Percentiles rank a stretch among this genome's conserved stretches.
phyloP scores from a whole-genome alignment of 2,113 vertebrate species.

The Polyodon spathula region DNA sequence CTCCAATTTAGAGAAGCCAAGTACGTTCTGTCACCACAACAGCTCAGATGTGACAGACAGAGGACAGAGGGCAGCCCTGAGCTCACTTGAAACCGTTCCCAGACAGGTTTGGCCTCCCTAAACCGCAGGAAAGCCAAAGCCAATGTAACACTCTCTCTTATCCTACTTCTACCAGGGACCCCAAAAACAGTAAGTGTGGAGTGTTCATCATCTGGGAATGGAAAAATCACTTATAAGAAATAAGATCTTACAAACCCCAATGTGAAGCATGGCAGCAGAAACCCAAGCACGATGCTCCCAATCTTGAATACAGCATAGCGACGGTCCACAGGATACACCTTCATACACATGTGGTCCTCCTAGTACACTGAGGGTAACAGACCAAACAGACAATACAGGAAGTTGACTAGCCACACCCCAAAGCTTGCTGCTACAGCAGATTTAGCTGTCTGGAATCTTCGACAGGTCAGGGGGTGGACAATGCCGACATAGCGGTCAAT shows the following conservation, averaged over 20 bases:
- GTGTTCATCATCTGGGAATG: too few relatives aligned
- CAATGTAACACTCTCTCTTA: neutral
- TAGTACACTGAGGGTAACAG: constrained; percentile 43
- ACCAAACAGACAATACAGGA: neutral
- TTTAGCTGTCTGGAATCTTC: constrained; percentile 36
- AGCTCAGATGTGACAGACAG: too few relatives aligned
- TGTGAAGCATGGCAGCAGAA: constrained; percentile 53
- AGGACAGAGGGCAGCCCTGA: too few relatives aligned
- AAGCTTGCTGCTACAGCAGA: constrained; percentile 7
- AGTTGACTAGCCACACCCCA: constrained; percentile 31
- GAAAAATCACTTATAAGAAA: neutral
- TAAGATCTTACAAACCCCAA: constrained; percentile 45
- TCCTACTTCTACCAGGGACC: neutral
- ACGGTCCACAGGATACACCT: constrained; percentile 40
- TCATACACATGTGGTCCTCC: constrained; percentile 40
- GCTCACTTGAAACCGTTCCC: too few relatives aligned
- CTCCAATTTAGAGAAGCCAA: neutral
- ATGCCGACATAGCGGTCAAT: constrained; percentile 58
- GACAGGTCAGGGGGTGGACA: constrained; percentile 49
- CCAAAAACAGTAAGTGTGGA: too few relatives aligned
- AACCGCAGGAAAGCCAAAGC: too few relatives aligned
- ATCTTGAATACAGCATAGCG: constrained; percentile 51
- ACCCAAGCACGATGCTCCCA: constrained; percentile 40
- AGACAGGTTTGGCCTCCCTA: too few relatives aligned
- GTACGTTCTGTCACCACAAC: neutral